phyloP scores from a whole-genome alignment of 1,140 invertebrate genomes.

The Lepidurus packardi region DNA sequence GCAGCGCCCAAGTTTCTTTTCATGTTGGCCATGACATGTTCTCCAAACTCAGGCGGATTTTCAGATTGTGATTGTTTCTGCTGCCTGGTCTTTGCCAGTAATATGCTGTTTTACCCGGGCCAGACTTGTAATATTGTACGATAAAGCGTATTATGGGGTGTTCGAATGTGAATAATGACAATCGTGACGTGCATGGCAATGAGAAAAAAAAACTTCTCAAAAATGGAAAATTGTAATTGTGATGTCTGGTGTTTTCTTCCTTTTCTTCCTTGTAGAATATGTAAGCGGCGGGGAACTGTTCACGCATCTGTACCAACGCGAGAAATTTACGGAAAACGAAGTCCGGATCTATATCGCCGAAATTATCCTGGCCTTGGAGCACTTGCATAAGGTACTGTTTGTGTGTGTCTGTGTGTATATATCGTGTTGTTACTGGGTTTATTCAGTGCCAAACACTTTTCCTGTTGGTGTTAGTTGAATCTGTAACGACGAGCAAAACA shows the following conservation, averaged over 20 bases:
- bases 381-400: slow-evolving; percentile 71
- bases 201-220: background rate
- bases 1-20: slow-evolving; percentile 10
- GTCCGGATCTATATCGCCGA: slow-evolving; percentile 86
- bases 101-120: background rate
- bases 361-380: slow-evolving; percentile 83
- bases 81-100: background rate
- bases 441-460: slow-evolving; percentile 5
- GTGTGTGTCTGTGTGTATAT: too few species aligned
- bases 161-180: background rate
- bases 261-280: slow-evolving; percentile 65
- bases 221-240: background rate
- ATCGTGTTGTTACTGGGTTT: background rate
- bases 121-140: background rate
- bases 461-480: slow-evolving; percentile 30
- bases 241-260: slow-evolving; percentile 28
- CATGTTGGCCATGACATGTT: slow-evolving; percentile 6
- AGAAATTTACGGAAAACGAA: slow-evolving; percentile 75
- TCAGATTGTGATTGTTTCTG: background rate
- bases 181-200: background rate
- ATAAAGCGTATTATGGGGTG: background rate
- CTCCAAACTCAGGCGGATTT: background rate
- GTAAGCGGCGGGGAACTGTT: slow-evolving; percentile 88
- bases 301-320: slow-evolving; percentile 81
- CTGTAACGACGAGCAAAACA: background rate